These are phyloP conservation scores for Bradypus variegatus DNA, from an alignment of 2,797 vertebrate species.

Conservation along the genomic window DNA sequence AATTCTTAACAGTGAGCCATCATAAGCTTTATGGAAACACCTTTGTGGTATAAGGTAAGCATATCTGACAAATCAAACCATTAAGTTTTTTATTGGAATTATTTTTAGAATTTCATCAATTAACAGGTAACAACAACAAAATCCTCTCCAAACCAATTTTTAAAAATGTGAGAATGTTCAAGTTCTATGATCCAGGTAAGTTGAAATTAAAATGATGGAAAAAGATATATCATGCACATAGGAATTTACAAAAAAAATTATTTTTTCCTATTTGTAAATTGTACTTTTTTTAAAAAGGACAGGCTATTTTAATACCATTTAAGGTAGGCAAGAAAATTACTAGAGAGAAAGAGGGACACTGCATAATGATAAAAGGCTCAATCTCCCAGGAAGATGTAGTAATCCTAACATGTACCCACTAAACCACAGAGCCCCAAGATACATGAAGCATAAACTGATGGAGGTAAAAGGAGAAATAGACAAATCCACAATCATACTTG, in stretches of 20 bases:
- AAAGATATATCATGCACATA: neutral
- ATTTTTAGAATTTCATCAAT: conserved; percentile 18
- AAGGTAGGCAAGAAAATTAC: neutral
- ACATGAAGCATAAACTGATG: neutral
- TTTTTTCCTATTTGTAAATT: too few relatives aligned
- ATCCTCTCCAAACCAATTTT: neutral
- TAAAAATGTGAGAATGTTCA: neutral
- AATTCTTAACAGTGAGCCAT: neutral
- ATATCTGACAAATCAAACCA: neutral
- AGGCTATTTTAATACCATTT: neutral
- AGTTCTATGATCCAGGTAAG: neutral
- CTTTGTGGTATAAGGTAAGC: neutral
- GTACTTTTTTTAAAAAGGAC: neutral
- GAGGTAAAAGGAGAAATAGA: neutral
- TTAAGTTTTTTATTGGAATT: neutral
- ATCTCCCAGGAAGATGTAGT: neutral
- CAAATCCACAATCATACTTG: neutral
- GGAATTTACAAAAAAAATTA: neutral
- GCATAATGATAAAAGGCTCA: neutral
- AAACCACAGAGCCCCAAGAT: neutral
- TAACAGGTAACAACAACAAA: neutral
- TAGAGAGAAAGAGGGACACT: neutral
- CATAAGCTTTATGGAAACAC: neutral
- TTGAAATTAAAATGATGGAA: neutral
- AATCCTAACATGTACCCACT: neutral